phyloP scores from a whole-genome alignment of 2,797 vertebrate species.

The Cuculus canorus region DNA sequence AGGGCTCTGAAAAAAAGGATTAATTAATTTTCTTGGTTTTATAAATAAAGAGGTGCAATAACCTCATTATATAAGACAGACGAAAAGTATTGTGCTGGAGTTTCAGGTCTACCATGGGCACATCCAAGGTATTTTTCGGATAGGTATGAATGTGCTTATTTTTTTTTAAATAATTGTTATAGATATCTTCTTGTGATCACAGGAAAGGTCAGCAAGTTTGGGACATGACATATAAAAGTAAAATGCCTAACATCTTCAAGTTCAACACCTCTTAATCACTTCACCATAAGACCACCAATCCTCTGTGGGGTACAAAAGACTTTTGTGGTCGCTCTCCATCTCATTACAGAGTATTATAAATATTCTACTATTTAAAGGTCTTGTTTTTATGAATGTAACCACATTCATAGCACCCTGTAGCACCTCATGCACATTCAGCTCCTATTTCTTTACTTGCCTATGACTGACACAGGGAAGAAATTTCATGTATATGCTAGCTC shows the following conservation, averaged over 20 bases:
- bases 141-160: not conserved
- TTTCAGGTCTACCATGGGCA: not conserved
- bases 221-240: not conserved
- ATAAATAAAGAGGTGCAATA: not conserved
- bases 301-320: not conserved
- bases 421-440: not conserved
- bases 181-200: not conserved
- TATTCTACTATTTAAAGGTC: not conserved
- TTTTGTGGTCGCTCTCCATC: not conserved
- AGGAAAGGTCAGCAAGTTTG: not conserved
- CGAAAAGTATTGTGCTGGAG: not conserved
- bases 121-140: not conserved
- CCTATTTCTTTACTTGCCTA: not conserved
- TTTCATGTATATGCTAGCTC: not conserved
- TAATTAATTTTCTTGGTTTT: not conserved
- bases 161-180: not conserved
- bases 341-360: not conserved
- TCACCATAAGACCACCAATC: not conserved
- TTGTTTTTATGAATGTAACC: not conserved
- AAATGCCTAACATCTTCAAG: not conserved
- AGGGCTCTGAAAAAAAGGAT: not conserved
- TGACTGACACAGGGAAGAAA: not conserved
- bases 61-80: not conserved
- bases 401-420: not conserved
- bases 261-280: not conserved